These are phyloP conservation scores for Tinamus major DNA, from an alignment of 2,797 vertebrate genomes.

Conservation along the genomic window DNA sequence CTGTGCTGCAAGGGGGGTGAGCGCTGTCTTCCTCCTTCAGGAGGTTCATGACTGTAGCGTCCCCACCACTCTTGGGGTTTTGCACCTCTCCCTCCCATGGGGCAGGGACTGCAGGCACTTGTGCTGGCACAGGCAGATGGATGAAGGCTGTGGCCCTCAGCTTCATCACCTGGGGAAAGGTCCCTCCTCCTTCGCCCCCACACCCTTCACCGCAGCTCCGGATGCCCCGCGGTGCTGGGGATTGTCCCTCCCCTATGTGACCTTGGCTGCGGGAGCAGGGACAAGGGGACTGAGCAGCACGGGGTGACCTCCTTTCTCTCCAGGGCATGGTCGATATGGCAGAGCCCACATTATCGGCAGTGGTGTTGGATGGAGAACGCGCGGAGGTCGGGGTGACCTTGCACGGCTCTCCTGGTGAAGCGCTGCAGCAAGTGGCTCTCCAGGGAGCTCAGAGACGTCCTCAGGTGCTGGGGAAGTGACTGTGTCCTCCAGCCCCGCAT, in stretches of 20 bases:
- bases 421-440: neutral
- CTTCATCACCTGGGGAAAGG: too few relatives aligned
- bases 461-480: neutral
- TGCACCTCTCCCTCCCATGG: neutral
- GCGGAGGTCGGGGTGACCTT: slow-evolving; percentile 58
- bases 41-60: neutral
- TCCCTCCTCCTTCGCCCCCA: neutral
- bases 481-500: neutral
- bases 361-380: neutral
- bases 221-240: neutral
- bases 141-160: too few relatives aligned
- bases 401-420: neutral
- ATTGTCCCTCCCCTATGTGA: neutral
- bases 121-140: too few relatives aligned
- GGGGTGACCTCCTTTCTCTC: neutral
- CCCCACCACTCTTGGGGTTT: neutral
- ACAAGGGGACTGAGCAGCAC: neutral
- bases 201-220: neutral
- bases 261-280: slow-evolving; percentile 32
- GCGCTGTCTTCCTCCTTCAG: rapidly evolving
- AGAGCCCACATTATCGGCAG: slow-evolving; percentile 57
- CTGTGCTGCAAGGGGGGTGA: neutral
- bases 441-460: neutral
- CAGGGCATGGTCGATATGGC: neutral
- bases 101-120: neutral